Percentiles rank a stretch among this genome's conserved stretches.
phyloP scores from a whole-genome alignment of 2,888 invertebrate genomes.

The Morinoia aosen region DNA sequence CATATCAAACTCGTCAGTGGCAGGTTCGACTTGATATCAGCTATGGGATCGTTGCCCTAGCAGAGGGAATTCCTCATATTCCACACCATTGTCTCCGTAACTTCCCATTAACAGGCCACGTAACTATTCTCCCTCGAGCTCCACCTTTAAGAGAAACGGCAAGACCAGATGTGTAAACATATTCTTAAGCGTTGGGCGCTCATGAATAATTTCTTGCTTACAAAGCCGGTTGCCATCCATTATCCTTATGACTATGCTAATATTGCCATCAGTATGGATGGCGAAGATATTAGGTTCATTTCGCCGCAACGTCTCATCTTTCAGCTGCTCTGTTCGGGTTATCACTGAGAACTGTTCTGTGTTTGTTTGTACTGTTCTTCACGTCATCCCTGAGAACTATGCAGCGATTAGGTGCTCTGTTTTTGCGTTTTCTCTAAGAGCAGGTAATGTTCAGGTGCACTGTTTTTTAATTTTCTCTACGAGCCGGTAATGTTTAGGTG shows the following conservation, averaged over 20 bases:
- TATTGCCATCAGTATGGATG: conserved; percentile 9
- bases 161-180: neutral
- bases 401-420: no score
- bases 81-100: neutral
- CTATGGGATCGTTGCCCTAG: neutral
- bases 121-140: neutral
- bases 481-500: no score
- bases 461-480: no score
- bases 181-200: conserved; percentile 4
- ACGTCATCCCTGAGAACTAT: neutral
- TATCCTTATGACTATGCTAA: conserved; percentile 39
- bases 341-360: no score
- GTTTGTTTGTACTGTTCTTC: neutral
- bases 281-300: neutral
- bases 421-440: no score
- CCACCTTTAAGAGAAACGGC: neutral
- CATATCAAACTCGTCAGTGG: no score
- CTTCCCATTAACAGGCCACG: neutral
- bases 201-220: conserved; percentile 31
- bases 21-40: neutral
- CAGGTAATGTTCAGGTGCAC: no score
- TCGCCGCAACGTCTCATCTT: neutral
- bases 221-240: conserved; percentile 28
- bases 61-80: neutral
- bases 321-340: neutral